These are phyloP conservation scores for Congeria kusceri DNA, from an alignment of 2,888 invertebrate genomes.

Conservation along the genomic window DNA sequence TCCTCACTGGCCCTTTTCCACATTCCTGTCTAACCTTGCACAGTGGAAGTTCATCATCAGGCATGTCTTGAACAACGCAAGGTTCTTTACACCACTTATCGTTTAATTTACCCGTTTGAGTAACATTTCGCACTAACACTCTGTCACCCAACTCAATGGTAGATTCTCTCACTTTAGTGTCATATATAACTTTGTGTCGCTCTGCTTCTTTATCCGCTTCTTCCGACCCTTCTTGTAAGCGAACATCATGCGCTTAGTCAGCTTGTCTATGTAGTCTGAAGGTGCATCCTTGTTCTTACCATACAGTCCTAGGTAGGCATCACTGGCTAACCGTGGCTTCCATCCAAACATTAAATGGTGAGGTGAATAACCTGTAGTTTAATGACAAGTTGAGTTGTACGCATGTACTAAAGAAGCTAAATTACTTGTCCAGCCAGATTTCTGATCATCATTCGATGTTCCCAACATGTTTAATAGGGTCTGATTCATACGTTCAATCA, in stretches of 20 bases:
- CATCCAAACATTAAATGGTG: slow-evolving; percentile 4
- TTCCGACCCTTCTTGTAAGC: slow-evolving; percentile 13
- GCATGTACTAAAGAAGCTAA: neutral
- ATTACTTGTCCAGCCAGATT: neutral
- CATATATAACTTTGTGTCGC: slow-evolving; percentile 17
- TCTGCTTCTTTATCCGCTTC: neutral
- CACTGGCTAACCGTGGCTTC: neutral
- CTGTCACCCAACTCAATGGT: slow-evolving; percentile 18
- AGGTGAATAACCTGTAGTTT: neutral
- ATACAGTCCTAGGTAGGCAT: neutral
- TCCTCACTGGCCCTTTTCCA: slow-evolving; percentile 17
- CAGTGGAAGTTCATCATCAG: slow-evolving; percentile 16
- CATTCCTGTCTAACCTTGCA: slow-evolving; percentile 14
- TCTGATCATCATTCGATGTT: neutral
- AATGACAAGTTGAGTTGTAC: neutral
- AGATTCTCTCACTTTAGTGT: slow-evolving; percentile 3
- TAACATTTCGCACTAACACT: slow-evolving; percentile 18
- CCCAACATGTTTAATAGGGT: neutral
- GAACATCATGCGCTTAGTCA: neutral
- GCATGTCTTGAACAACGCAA: no score
- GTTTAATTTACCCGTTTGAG: neutral
- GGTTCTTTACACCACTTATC: slow-evolving; percentile 15
- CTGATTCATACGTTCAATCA: neutral
- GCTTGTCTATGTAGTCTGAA: slow-evolving; percentile 7
- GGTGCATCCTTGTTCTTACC: neutral